Evolutionary conservation across 2,797 vertebrate genomes (phyloP).

Genomic region (Paramormyrops hopkinsi): DNA sequence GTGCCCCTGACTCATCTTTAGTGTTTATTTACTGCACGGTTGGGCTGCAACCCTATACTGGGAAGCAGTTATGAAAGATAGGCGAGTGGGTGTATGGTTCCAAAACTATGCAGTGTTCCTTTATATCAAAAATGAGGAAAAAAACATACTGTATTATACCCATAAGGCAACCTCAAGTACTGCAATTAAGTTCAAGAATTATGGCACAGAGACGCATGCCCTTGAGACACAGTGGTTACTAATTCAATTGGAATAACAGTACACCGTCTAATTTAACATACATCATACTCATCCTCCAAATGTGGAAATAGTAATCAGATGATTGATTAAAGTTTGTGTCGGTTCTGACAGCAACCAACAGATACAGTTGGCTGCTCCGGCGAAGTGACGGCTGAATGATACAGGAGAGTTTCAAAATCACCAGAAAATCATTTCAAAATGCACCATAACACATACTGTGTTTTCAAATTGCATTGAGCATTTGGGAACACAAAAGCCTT

Average conservation of each 20-base stretch:
- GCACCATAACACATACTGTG: neutral
- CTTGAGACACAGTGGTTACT: constrained; percentile 16
- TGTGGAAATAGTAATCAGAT: constrained; percentile 48
- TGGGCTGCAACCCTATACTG: neutral
- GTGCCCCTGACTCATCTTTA: constrained; percentile 23
- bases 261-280: constrained; percentile 37
- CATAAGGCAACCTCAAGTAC: constrained; percentile 27
- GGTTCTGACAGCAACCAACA: constrained; percentile 53
- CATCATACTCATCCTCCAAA: constrained; percentile 44
- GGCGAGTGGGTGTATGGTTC: neutral
- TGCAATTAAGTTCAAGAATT: constrained; percentile 44
- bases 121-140: constrained; percentile 13
- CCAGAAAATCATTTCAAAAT: constrained; percentile 31
- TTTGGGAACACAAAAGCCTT: neutral
- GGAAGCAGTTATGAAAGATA: neutral
- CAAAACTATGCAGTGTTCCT: neutral
- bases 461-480: neutral
- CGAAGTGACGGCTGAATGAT: constrained; percentile 47
- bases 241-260: constrained; percentile 38
- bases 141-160: constrained; percentile 20
- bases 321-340: constrained; percentile 54
- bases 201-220: constrained; percentile 22
- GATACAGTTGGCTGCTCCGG: constrained; percentile 56
- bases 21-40: constrained; percentile 42
- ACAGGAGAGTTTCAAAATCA: constrained; percentile 45